Evolutionary conservation across 2,797 vertebrate species (phyloP), one percentile per base, ranked within the genome.

Genomic region (Alcedo quadribrachys): DNA sequence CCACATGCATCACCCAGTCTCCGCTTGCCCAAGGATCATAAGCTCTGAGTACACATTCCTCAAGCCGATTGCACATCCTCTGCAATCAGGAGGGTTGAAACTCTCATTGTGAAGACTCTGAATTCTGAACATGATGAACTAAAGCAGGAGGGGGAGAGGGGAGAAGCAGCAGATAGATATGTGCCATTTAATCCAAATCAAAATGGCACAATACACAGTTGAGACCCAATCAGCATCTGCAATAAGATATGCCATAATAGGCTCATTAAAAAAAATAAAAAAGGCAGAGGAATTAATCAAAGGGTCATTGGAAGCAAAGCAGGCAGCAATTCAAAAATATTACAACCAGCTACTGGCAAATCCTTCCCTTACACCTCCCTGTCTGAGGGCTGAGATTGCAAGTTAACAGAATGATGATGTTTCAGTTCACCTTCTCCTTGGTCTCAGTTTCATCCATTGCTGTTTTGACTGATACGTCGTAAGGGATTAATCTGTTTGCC

Each of bases 41-140:
- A 97, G 97, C 97, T 96, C 97, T 95, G 97, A 97, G 97, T 96
- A 97, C 96, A 97, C 97, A 97, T 97, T 95, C 95, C 96, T 98
- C 97, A 97, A 97, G 96, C 97, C 96, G 69, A 97, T 94, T 96
- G 97, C 96, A 96, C 94, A 97, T 92, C 95, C 92, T 88, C 95
- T 95, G 93, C 97, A 97, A 97, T 97, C 96, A 97, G 94, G 85
- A 90, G 93, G 91, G 96, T 74, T 86, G 96, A 95, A 92, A 89
- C 92, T 95, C 96, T 96, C 95, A 89, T 94, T 57, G 96, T 21
- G 74, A 95, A 88, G 93, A 88, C 97, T 96, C 93, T 93, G 96
- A 96, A 97, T 95, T 95, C 96, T 88, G 94, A 90, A 71, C 92
- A 74, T 94, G 95, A 97, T 93, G 88, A 94, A 94, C 93, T 75